Conservation (phyloP, 2,113 vertebrate genomes). For the Percopsis transmontana region DNA sequence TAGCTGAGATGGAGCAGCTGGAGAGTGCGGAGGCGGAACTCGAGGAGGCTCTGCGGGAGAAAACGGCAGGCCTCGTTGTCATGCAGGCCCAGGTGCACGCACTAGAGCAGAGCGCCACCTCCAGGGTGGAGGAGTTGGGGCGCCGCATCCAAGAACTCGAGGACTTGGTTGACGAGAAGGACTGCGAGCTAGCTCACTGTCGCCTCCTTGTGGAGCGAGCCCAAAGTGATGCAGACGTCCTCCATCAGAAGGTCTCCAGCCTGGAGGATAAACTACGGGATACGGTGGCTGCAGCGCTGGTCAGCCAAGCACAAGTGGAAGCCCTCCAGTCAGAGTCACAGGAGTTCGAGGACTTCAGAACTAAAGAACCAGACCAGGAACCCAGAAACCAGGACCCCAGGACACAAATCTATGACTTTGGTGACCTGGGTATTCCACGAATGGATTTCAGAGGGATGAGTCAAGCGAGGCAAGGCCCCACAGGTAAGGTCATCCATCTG, state of each 20-base stretch:
- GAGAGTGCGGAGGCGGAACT: constrained; percentile 45
- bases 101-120: constrained; percentile 75
- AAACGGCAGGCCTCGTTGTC: constrained; percentile 66
- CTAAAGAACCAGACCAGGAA: constrained; percentile 15
- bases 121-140: constrained; percentile 66
- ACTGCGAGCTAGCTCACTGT: constrained; percentile 77
- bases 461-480: constrained; percentile 42
- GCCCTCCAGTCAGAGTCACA: constrained; percentile 77
- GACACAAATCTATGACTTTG: constrained; percentile 22
- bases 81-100: constrained; percentile 73
- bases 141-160: constrained; percentile 78
- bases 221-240: constrained; percentile 68
- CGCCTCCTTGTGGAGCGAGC: constrained; percentile 76
- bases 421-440: constrained; percentile 51
- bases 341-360: constrained; percentile 38
- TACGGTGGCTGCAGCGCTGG: constrained; percentile 81
- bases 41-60: constrained; percentile 68
- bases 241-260: constrained; percentile 72
- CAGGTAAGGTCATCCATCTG: constrained; percentile 72
- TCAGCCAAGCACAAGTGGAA: constrained; percentile 84
- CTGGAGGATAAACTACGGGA: constrained; percentile 85
- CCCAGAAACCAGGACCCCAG: constrained; percentile 5
- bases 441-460: constrained; percentile 38
- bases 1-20: constrained; percentile 37
- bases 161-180: constrained; percentile 75